Evolutionary conservation across 2,888 invertebrate species (phyloP), one percentile per base, ranked within the genome.

Genomic region (Hermodice carunculata): DNA sequence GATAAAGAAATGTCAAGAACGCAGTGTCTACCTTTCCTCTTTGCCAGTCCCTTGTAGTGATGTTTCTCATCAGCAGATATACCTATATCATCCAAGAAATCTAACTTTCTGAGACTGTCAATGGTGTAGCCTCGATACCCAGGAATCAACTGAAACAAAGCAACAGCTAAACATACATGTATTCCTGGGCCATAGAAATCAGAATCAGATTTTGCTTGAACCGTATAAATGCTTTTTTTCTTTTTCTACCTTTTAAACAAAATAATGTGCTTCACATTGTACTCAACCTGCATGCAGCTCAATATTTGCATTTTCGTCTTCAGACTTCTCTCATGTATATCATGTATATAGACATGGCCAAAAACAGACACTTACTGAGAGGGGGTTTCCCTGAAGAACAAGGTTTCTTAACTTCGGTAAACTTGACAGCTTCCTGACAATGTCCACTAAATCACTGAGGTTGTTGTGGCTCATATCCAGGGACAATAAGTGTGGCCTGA

Each of bases 51-150:
- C 67, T 79, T 83, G 67, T 76, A 84, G 59, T 80, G 78, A 64
- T 83, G 82, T 49, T 77, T 76, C 63, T 85, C 85, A 70, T 85
- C 85, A 14, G 83, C 84, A 19, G 82, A 81, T 58, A 85, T 82
- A 66, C 78, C 76, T 43, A 82, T 76, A 61, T 85, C 85, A 77
- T 85, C 85, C 43, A 85, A 61, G 48, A 81, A 71, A 46, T 66
- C 76, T 40, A 85, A 73, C 43, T 78, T 76, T 31, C 76, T 68
- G 53, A 85, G 61, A 58, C 77, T 76, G 74, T 85, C 85, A 28
- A 85, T 78, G n/a, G 78, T 78, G 71, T 80, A 85, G 17, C 84
- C 84, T 63, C 85, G 73, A 75, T 85, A 85, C 48, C 81, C 83
- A 54, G 85, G 79, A 8, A 81, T 78, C 52, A 85, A 64, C 85